Base-by-base conservation (phyloP, 2,888 invertebrate species). In the Hedya salicella region DNA sequence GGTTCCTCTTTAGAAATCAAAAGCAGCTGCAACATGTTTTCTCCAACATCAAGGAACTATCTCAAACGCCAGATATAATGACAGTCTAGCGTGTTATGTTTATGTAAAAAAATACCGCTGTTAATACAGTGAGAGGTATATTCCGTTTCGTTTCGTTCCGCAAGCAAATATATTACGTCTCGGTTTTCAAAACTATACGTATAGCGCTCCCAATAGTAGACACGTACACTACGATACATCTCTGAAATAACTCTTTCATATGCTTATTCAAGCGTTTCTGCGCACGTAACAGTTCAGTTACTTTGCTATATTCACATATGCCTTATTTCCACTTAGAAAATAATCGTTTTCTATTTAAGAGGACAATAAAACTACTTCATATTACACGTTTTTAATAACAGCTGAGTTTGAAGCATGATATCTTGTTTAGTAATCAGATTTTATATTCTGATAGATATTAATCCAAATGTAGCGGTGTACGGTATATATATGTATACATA, bases 191-290 rank as follows among this genome's bases (percentile, higher is more conserved):
- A 36, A 36, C 6, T 9, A 36, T 36, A 6, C 6, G n/a, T 36
- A 36, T 9, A 11, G 36, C 21, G 19, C 21, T 21, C 25, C 17
- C 25, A 54, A 62, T 40, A 62, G 39, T 32, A 30, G 17, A 21
- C 62, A 54, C 48, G 62, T 46, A 53, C 36, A 19, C n/a, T 40
- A 16, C 13, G 30, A 36, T 54, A 40, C 39, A 30, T 62, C 48
- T 46, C 39, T 53, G 11, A 30, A 57, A 66, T 53, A 60, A 19
- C 49, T 62, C 53, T 48, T 50, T 68, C 42, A 50, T 46, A 59
- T 59, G 69, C 54, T 50, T 60, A 69, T 48, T 68, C 61, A 68
- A 67, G 67, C 69, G 68, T 71, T 69, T 67, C 53, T 68, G 50
- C 57, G 14, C 69, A 65, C 62, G 62, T 54, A 48, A 54, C 13